Base-by-base conservation (phyloP, 2,113 vertebrate species). In the Oreochromis spilurus region DNA sequence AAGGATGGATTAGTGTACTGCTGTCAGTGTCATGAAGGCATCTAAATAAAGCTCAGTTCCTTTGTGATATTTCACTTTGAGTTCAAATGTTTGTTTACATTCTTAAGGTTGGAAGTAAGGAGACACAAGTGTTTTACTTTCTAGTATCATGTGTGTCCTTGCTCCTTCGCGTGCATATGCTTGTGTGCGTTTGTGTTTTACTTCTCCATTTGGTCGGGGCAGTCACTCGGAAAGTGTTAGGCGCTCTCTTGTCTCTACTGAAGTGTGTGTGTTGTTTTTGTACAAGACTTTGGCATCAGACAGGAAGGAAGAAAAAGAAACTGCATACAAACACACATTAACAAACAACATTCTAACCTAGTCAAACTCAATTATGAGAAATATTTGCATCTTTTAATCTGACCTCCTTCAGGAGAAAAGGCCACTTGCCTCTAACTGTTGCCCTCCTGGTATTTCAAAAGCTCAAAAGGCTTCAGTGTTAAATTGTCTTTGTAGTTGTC, bases 171-270 rank as follows among this genome's bases (percentile, higher is more conserved):
- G 38, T 94, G 93, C 78, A 16, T 81, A 50, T 34, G 29, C 54
- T 4, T 17, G 54, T 16, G 48, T 50, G 85, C 62, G 21, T 90
- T 79, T 79, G 82, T 86, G 70, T 75, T 88, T 87, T 88, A 54
- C 83, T 87, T 84, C 87, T 70, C 86, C 79, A 87, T 94, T 91
- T n/a, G 72, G 53, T 65, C n/a, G 29, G 93, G 38, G 79, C 84
- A 85, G 81, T 86, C 90, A 91, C 93, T 96, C 92, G 83, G 91
- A 95, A 94, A 87, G 91, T 58, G 89, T 95, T 95, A 92, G 87
- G 82, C 60, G 81, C 91, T 87, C 93, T 96, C 92, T 92, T 84
- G 84, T 95, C 92, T 94, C 92, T 83, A 57, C n/a, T 86, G 91
- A 90, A 90, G 94, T 90, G 48, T 92, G 91, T n/a, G 55, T 81